Evolutionary conservation across 2,113 vertebrate species (phyloP), one percentile per base, ranked within the genome.

Genomic region (Theristicus caerulescens): DNA sequence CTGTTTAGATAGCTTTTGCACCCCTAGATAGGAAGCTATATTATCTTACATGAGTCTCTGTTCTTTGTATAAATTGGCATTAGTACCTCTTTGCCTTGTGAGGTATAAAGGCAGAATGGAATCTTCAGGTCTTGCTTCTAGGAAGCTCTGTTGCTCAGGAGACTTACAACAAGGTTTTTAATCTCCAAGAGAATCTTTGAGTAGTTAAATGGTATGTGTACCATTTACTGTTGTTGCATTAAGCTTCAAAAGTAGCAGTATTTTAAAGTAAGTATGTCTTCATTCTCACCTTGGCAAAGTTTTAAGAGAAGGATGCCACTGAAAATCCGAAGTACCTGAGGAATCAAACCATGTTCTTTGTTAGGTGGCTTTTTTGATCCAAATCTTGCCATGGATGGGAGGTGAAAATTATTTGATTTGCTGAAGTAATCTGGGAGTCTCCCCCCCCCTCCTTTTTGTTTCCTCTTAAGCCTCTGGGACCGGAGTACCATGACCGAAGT

Each of bases 381-480:
- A 47, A 9, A 32, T 57, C 19, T 78, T 61, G 11, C 29, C 2
- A 2, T 25, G 42, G 16, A n/a, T 86, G 27, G 20, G 46, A 86
- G 20, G 13, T 86, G 55, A 71, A 61, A 82, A 67, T 46, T 4
- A 13, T 54, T 86, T 59, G 51, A 76, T 85, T 59, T 84, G 57
- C 29, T 62, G 47, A 31, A 95, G 9, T 88, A 87, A 89, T 69
- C 19, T 27, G 27, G 62, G n/a, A 27, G 10, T 18, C 3, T 38
- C 38, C 38, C 38, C 38, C 38, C 38, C 9, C 9, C 38, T 58
- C 13, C 4, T 32, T 54, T 84, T 26, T 78, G 5, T 94, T 89
- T 83, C 29, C 2, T 89, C 27, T 95, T 16, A 89, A 99, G 99
- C 76, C 98, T 99, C 36, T 99, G 99, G 99, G 99, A 99, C 98